Conservation (phyloP, 2,113 vertebrate species). For the Panurus biarmicus region DNA sequence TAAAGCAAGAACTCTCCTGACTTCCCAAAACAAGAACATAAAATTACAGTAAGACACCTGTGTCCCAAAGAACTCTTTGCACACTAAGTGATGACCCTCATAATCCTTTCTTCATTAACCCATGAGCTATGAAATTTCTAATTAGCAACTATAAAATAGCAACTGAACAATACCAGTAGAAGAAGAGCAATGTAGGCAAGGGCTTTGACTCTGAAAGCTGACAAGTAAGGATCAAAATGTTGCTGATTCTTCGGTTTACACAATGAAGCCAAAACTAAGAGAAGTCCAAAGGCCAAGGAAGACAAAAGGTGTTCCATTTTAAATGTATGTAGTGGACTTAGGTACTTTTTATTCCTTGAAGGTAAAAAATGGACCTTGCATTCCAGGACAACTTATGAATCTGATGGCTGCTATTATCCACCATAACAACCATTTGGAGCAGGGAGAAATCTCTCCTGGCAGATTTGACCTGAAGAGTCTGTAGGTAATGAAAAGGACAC, state of each 20-base stretch:
- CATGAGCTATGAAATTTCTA: background rate
- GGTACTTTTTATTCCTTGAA: background rate
- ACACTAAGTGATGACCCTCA: background rate
- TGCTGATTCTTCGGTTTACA: background rate
- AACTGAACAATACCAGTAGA: background rate
- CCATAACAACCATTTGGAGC: rapidly evolving
- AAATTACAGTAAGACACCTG: background rate
- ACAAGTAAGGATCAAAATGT: background rate
- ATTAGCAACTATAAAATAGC: background rate
- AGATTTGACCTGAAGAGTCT: background rate
- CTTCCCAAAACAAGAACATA: background rate
- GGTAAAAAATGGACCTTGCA: background rate
- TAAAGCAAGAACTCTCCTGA: background rate
- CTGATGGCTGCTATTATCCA: background rate
- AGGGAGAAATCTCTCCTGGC: background rate
- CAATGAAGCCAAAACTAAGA: background rate
- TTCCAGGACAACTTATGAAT: background rate
- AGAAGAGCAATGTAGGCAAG: background rate
- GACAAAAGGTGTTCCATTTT: background rate
- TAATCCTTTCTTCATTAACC: background rate
- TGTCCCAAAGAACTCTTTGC: background rate
- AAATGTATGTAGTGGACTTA: background rate
- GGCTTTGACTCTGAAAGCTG: background rate
- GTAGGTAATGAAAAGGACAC: background rate
- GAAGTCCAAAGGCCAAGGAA: background rate